A percentile compares a stretch with the other conserved stretches of the same genome.
Evolutionary conservation across 2,888 invertebrate species (phyloP).

Genomic region (Agapostemon virescens): DNA sequence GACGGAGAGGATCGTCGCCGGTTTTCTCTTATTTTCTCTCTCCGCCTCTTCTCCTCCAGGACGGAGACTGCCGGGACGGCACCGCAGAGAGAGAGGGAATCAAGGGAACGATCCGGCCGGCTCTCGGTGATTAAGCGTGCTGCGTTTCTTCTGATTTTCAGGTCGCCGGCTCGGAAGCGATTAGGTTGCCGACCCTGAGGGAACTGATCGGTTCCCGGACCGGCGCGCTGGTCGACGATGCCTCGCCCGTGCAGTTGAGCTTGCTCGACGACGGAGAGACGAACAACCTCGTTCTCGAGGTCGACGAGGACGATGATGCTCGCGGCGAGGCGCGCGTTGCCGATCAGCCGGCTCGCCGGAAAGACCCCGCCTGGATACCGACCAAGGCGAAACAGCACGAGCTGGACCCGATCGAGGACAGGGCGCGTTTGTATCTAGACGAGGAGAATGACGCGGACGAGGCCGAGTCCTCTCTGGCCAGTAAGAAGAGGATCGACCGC

Average conservation of each 20-base stretch:
- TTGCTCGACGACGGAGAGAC: slow-evolving; percentile 29
- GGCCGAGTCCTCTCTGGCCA: slow-evolving; percentile 18
- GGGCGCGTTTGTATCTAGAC: slow-evolving; percentile 22
- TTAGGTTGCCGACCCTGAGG: slow-evolving; percentile 75
- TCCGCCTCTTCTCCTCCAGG: neutral
- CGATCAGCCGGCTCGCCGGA: neutral
- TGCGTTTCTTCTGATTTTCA: slow-evolving; percentile 77
- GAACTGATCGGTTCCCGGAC: slow-evolving; percentile 70
- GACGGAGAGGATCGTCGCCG: slow-evolving; percentile 4
- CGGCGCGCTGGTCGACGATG: slow-evolving; percentile 31
- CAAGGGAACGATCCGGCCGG: slow-evolving; percentile 35
- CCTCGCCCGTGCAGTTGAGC: slow-evolving; percentile 49
- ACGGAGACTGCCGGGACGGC: slow-evolving; percentile 6
- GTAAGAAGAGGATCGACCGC: slow-evolving; percentile 35
- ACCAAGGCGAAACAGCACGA: neutral
- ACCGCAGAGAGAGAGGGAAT: slow-evolving; percentile 47
- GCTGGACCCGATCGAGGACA: slow-evolving; percentile 14
- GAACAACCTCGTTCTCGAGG: slow-evolving; percentile 2
- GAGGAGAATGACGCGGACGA: slow-evolving; percentile 38
- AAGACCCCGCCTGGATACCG: neutral
- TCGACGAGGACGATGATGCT: neutral
- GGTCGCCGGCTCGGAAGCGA: slow-evolving; percentile 72
- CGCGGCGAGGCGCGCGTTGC: neutral
- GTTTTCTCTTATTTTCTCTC: slow-evolving; percentile 11
- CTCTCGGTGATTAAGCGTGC: slow-evolving; percentile 53